phyloP scores from a whole-genome alignment of 2,113 vertebrate species.

The Rostratula benghalensis region DNA sequence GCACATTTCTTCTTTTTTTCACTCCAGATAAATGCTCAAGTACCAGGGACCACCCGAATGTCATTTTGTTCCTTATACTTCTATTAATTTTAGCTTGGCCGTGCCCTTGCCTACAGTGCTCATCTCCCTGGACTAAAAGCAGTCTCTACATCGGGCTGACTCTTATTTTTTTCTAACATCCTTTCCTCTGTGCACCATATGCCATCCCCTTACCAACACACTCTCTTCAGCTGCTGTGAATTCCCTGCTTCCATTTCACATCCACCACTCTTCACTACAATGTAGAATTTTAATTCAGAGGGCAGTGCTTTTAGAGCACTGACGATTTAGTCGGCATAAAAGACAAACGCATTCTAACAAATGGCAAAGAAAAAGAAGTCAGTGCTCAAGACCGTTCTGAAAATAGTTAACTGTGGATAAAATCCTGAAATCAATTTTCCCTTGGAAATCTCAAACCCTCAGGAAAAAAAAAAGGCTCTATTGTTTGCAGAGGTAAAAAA shows the following conservation, averaged over 20 bases:
- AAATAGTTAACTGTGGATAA: neutral
- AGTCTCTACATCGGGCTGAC: neutral
- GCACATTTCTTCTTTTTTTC: neutral
- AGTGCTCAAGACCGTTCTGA: neutral
- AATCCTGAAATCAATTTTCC: neutral
- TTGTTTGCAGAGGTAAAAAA: neutral
- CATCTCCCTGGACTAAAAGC: neutral
- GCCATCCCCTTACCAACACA: neutral
- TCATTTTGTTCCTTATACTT: neutral
- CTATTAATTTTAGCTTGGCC: neutral
- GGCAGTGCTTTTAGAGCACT: neutral
- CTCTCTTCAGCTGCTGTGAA: neutral
- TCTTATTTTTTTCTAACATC: neutral
- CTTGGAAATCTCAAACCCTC: neutral
- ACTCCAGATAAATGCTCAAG: neutral
- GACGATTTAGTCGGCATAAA: neutral
- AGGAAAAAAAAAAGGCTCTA: neutral
- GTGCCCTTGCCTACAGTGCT: neutral
- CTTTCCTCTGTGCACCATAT: neutral
- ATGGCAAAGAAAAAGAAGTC: neutral
- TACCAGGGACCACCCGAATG: neutral
- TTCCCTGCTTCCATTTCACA: neutral
- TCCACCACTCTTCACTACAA: neutral
- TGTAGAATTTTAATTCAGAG: neutral
- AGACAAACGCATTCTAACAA: neutral